These are phyloP conservation scores for Myotis vivesi DNA, from an alignment of 2,797 vertebrate species.

Conservation along the genomic window DNA sequence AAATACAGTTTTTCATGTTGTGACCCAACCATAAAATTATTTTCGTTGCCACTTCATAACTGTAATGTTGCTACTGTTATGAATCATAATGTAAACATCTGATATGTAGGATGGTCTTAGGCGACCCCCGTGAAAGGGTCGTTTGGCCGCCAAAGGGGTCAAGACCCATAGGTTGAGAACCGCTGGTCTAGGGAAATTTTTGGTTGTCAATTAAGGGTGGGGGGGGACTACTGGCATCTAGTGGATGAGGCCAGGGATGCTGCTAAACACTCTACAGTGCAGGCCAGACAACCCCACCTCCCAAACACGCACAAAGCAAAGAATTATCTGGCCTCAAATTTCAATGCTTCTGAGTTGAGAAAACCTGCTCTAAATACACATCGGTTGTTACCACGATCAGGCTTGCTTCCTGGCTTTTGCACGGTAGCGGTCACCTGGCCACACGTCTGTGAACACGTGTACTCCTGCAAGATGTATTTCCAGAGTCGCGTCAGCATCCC, in stretches of 20 bases:
- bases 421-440: accelerated
- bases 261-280: accelerated
- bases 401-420: neutral
- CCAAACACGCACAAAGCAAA: neutral
- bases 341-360: neutral
- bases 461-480: neutral
- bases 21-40: too few relatives aligned
- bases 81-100: too few relatives aligned
- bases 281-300: neutral
- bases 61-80: too few relatives aligned
- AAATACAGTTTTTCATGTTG: too few relatives aligned
- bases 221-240: neutral
- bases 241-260: neutral
- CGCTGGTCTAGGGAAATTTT: too few relatives aligned
- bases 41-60: too few relatives aligned
- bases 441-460: accelerated
- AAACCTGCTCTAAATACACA: neutral
- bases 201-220: neutral
- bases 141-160: too few relatives aligned
- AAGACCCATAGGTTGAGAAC: too few relatives aligned
- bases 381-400: accelerated
- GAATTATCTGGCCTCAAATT: neutral
- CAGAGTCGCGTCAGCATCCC: accelerated
- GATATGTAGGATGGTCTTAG: too few relatives aligned
- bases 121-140: too few relatives aligned